Evolutionary conservation across 2,888 invertebrate genomes (phyloP), one percentile per base, ranked within the genome.

Genomic region (Drosophila borborema): DNA sequence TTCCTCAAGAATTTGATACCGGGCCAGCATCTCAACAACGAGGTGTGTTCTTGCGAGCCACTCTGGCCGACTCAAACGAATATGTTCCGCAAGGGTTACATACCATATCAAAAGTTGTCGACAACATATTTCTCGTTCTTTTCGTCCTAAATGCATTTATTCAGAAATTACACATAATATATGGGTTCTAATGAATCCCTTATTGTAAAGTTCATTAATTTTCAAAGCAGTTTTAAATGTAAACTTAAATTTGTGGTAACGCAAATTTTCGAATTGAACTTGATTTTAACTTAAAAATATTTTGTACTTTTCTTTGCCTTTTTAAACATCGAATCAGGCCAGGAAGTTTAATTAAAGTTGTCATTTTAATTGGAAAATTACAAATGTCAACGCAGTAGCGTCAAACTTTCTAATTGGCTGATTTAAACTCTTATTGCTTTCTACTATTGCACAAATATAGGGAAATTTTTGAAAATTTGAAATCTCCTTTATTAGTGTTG

Each of bases 11-110:
- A 92, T 70, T 82, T 93, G 66, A 93, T 93, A 83, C 93, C 93
- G n/a, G 93, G 93, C 16, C 93, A 93, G 70, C 92, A 92, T 82
- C 90, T 93, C 34, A 93, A 93, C 79, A 93, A 92, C 83, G 93
- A 93, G 91, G 93, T 93, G 68, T 55, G 86, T 82, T 62, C 43
- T 41, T 43, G 31, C 28, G 18, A 41, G 34, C 40, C 55, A 14
- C 0, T 12, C 9, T 64, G 65, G 63, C 46, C 54, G 5, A 43
- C 9, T 23, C 55, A 54, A 18, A 14, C 61, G 16, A 67, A 63
- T 60, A 34, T 67, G 20, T 73, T 45, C 28, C 48, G 51, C 20
- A 70, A 38, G 28, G 60, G 49, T 16, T 12, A 40, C 16, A 10
- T 71, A 20, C 40, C 62, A 53, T 49, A 41, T 7, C 38, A 45